Conservation (phyloP, 2,113 vertebrate genomes). For the Tylochromis polylepis region DNA sequence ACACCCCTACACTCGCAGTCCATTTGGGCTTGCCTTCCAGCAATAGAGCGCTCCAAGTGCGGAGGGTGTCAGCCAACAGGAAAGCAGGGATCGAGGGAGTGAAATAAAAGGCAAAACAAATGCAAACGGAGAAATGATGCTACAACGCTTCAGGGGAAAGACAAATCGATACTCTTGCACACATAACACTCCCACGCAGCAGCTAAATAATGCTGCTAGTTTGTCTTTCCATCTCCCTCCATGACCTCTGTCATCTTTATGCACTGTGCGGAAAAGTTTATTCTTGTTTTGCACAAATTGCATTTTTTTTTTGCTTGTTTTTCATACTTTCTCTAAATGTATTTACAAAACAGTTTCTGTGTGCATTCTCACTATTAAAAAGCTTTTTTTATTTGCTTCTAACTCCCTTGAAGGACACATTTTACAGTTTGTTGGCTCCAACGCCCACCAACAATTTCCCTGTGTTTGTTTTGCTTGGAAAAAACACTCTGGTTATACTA, state of each 20-base stretch:
- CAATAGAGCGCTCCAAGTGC: constrained; percentile 1
- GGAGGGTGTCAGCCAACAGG: constrained; percentile 40
- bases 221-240: constrained; percentile 21
- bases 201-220: constrained; percentile 29
- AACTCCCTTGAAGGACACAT: background rate
- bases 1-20: constrained; percentile 11
- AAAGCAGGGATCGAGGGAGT: constrained; percentile 14
- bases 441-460: background rate
- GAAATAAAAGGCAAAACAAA: constrained; percentile 13
- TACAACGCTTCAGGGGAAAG: constrained; percentile 42
- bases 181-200: constrained; percentile 56
- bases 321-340: background rate
- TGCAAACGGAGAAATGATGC: constrained; percentile 13
- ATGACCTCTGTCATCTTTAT: constrained; percentile 46
- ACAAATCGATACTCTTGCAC: constrained; percentile 51
- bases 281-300: background rate
- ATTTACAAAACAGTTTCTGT: background rate
- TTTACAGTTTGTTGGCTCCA: background rate
- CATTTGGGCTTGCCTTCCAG: constrained; percentile 29
- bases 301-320: background rate
- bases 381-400: background rate
- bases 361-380: background rate
- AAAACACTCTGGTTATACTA: background rate
- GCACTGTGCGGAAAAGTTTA: constrained; percentile 8
- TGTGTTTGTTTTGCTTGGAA: background rate